Evolutionary conservation across 1,140 invertebrate genomes (phyloP).

Genomic region (Archegozetes longisetosus): DNA sequence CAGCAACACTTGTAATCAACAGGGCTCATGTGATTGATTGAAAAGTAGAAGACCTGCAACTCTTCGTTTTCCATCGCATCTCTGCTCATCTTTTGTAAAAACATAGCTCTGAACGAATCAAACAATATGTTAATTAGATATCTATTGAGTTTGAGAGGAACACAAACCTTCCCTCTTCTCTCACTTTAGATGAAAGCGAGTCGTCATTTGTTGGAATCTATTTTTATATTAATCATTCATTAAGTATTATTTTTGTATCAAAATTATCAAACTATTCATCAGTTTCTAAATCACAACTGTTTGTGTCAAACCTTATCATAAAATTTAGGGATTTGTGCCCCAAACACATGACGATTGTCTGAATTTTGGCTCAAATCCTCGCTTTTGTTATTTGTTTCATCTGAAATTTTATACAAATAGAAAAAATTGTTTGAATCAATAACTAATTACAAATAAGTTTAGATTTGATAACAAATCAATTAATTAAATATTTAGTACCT

Average conservation of each 20-base stretch:
- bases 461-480: too few species aligned
- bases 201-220: not conserved
- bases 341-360: too few species aligned
- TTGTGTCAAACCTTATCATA: not conserved
- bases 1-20: too few species aligned
- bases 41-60: conserved; percentile 40
- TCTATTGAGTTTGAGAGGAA: not conserved
- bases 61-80: conserved; percentile 72
- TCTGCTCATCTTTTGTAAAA: conserved; percentile 62
- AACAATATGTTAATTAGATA: not conserved
- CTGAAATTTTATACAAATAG: too few species aligned
- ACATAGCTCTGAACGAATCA: conserved; percentile 42
- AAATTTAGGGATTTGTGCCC: conserved; percentile 6
- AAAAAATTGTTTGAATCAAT: too few species aligned
- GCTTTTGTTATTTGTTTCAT: too few species aligned
- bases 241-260: not conserved
- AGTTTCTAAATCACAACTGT: too few species aligned
- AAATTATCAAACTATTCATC: not conserved
- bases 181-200: not conserved
- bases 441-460: too few species aligned
- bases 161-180: conserved; percentile 1
- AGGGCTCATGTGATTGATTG: too few species aligned
- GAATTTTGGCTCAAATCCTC: too few species aligned
- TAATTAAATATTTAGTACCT: too few species aligned
- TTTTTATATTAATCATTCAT: not conserved